Evolutionary conservation across 2,797 vertebrate genomes (phyloP), one percentile per base, ranked within the genome.

Genomic region (Peromyscus melanophrys): DNA sequence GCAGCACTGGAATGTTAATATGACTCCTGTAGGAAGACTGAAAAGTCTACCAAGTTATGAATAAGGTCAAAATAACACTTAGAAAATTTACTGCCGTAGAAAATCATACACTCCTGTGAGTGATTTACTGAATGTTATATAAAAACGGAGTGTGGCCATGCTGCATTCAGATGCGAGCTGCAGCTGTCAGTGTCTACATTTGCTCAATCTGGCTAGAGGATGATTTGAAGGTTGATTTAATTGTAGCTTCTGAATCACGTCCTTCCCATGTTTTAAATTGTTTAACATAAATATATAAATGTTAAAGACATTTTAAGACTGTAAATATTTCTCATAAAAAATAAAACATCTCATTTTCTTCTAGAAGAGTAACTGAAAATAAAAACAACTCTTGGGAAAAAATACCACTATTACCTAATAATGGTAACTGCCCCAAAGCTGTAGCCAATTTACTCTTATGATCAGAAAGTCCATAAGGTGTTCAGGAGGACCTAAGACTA

Each of bases 281-380:
- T 84, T 97, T 97, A 98, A 78, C 52, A 94, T 97, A 93, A 1
- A 1, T 57, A 93, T 81, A 92, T 97, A 97, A 98, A 97, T 95
- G 93, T 95, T 97, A 55, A 95, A 94, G 63, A 85, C 90, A 83
- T 95, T 97, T 94, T 4, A 9, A 90, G 95, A 97, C 93, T 98
- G 98, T 97, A 98, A 98, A 98, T 96, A 97, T 98, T 97, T 97
- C 84, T 86, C 89, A 97, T 95, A 96, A 97, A 98, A 97, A 97
- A 90, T 97, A 95, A 94, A 98, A 97, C 96, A 96, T 96, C 78
- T 90, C 69, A 90, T 57, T 43, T 63, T 59, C n/a, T 96, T 61
- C 82, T 93, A 84, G 49, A 71, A 83, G 90, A 92, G 71, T 25
- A 78, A 1, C 0, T 78, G 27, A 88, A 97, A 92, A 90, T 57